Evolutionary conservation across 2,888 invertebrate genomes (phyloP).

Genomic region (Eueremaeus valkanovi): DNA sequence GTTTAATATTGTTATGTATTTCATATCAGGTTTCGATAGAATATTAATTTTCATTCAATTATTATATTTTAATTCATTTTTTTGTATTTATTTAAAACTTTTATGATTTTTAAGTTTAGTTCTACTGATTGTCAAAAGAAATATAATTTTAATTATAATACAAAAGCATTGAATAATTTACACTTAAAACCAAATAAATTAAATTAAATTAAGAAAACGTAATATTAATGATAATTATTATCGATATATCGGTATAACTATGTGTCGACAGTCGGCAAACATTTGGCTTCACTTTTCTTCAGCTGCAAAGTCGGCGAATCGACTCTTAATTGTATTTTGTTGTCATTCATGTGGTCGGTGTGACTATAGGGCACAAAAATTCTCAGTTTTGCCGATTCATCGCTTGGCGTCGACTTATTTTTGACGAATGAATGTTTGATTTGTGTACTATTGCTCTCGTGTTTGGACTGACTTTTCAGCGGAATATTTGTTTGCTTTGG

Average conservation of each 20-base stretch:
- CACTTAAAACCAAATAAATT: neutral
- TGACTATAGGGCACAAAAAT: slow-evolving; percentile 23
- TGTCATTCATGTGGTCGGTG: neutral
- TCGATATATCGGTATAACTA: neutral
- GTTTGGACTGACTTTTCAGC: neutral
- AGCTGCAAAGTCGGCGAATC: slow-evolving; percentile 17
- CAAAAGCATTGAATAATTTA: neutral
- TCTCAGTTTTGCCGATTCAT: slow-evolving; percentile 10
- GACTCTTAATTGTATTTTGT: slow-evolving; percentile 21
- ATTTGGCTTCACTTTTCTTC: neutral
- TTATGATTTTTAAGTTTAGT: neutral
- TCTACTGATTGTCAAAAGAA: neutral
- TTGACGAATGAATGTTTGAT: neutral
- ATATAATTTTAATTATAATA: neutral
- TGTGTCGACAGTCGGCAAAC: slow-evolving; percentile 8
- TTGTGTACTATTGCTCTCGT: slow-evolving; percentile 7
- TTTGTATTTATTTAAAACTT: no score
- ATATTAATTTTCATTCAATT: no score
- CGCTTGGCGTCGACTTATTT: neutral
- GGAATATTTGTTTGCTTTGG: neutral
- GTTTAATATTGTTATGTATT: no score
- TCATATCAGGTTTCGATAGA: no score
- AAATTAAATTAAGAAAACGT: neutral
- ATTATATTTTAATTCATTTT: no score
- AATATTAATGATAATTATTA: neutral